Evolutionary conservation across 2,888 invertebrate genomes (phyloP), one percentile per base, ranked within the genome.

Genomic region (Nephrotoma appendiculata): DNA sequence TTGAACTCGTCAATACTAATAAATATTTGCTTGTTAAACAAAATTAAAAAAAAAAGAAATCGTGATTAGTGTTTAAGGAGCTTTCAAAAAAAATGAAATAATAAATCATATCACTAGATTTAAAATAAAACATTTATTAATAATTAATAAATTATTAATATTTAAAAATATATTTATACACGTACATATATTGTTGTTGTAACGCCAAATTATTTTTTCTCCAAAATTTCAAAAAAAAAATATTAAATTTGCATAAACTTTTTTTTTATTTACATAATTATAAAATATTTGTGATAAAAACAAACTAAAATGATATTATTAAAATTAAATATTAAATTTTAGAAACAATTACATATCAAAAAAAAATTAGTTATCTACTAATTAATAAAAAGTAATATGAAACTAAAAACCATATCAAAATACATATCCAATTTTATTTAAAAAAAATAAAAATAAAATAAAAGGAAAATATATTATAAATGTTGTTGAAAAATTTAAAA

Each of bases 221-320:
- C 71, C 52, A 57, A 57, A 15, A 15, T 57, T 57, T 15, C 7
- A 57, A 71, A 71, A 71, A 31, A 19, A 71, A 71, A 71, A 31
- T 57, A 31, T 57, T 57, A 31, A 57, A 84, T 84, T 42, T 42
- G 84, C 84, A 84, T 31, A 84, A 84, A 84, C 83, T 83, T 41
- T 41, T 83, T 84, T 42, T 83, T 83, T n/a, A 42, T 42, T 84
- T 15, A 84, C 43, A 84, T 42, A 9, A 12, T 12, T 48, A 12
- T 48, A 43, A 84, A 84, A 42, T 84, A 84, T 42, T 84, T 84
- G 84, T 84, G 84, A 84, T 84, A 84, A 84, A 84, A 84, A 84
- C 43, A 83, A 83, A 83, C 43, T 84, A 84, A 84, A 84, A 42
- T 84, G 41, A 84, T 83, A 41, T 19, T 12, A 41, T 41, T 84